Evolutionary conservation across 1,140 invertebrate species (phyloP), one percentile per base, ranked within the genome.

Genomic region (Drosophila arizonae): DNA sequence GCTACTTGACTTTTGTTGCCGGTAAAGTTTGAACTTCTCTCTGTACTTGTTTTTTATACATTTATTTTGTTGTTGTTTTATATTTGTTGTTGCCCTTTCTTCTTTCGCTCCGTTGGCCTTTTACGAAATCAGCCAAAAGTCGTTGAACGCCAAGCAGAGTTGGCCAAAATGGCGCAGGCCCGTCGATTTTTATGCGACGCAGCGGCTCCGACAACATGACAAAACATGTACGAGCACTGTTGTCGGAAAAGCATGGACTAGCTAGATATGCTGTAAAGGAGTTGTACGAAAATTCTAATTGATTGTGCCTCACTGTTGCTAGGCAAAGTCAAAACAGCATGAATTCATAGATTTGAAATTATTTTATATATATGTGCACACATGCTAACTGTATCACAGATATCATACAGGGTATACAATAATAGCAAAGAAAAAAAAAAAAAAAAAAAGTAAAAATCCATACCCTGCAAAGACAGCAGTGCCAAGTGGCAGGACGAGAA

Each of bases 101-200:
- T 70, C 60, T 72, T 60, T 68, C 68, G 66, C 80, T 79, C 66
- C 77, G 77, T 78, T 85, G 81, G 85, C 74, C 81, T 81, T 85
- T 86, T 86, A 77, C 57, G 75, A 85, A 85, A 86, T 86, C 81
- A 86, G 82, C 75, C 81, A 85, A 85, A 85, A 87, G 81, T 85
- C 81, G 82, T 85, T 85, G 81, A 87, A 85, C 70, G 70, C 64
- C 39, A 41, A 54, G 48, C 80, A 21, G 6, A 46, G 76, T 67
- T 82, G 61, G 71, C 55, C 64, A 48, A 72, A 74, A 74, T 74
- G 72, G 54, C 55, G 69, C 62, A 76, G 51, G 68, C 54, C 30
- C 45, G 63, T 67, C 72, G 75, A 74, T 72, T 70, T 77, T 74
- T 77, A 77, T 77, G 75, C 75, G 72, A 74, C 63, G 55, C 46